These are phyloP conservation scores for Theropithecus gelada DNA, from an alignment of 2,113 vertebrate genomes.

Conservation along the genomic window DNA sequence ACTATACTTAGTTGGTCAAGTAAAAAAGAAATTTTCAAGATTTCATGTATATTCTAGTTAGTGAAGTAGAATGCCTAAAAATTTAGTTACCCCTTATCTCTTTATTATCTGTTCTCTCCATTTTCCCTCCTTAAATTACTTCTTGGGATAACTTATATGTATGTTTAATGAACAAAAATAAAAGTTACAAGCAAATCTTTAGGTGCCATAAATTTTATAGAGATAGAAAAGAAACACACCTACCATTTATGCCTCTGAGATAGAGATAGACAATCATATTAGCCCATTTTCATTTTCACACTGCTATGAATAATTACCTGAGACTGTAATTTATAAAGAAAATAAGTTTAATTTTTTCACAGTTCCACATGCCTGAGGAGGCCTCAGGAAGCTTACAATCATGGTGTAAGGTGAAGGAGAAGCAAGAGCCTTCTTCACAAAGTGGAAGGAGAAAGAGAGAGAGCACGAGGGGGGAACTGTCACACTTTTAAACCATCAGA, in stretches of 20 bases:
- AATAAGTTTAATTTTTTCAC: too few species aligned
- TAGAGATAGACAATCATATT: not conserved
- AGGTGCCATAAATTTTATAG: not conserved
- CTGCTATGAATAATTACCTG: too few species aligned
- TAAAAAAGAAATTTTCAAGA: not conserved
- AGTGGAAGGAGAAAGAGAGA: too few species aligned
- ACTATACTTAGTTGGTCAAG: not conserved
- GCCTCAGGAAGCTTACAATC: too few species aligned
- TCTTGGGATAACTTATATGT: not conserved
- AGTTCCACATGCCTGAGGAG: too few species aligned
- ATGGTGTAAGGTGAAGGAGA: too few species aligned
- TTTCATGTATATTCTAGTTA: not conserved
- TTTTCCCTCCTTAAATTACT: not conserved
- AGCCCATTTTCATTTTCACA: too few species aligned
- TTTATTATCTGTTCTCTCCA: not conserved
- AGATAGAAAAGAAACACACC: not conserved
- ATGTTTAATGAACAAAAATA: not conserved
- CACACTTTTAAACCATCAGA: too few species aligned
- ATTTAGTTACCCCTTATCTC: not conserved
- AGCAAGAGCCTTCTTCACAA: too few species aligned
- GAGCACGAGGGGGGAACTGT: too few species aligned
- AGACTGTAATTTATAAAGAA: too few species aligned
- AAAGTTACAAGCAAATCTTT: not conserved
- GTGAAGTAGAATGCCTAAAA: not conserved
- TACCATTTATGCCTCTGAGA: not conserved